phyloP scores from a whole-genome alignment of 2,888 invertebrate genomes.

The Polydrusus cervinus region DNA sequence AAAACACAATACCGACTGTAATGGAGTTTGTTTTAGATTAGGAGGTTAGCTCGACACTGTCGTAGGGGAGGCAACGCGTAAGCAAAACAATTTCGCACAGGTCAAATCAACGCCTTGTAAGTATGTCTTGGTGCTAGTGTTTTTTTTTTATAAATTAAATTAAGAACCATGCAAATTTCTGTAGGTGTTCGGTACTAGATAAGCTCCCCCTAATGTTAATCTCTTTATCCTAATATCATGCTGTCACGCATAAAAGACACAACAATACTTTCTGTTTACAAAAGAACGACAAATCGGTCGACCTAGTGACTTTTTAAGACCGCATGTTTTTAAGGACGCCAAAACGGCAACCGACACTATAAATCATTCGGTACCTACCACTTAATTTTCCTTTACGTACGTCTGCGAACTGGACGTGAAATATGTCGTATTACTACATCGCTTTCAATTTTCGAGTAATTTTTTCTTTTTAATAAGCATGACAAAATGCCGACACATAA shows the following conservation, averaged over 20 bases:
- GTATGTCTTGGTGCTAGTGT: too few species aligned
- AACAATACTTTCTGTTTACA: constrained; percentile 17
- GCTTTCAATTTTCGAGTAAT: constrained; percentile 7
- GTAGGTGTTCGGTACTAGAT: too few species aligned
- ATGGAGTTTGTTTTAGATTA: too few species aligned
- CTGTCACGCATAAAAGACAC: constrained; percentile 13
- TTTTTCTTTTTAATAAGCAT: not conserved
- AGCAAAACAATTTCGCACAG: too few species aligned
- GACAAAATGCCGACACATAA: not conserved
- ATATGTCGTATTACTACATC: not conserved
- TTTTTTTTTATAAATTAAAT: too few species aligned
- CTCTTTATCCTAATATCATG: constrained; percentile 18
- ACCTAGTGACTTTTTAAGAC: constrained; percentile 39
- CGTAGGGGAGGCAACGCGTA: too few species aligned
- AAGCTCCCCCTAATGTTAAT: not conserved
- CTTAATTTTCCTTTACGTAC: constrained; percentile 19
- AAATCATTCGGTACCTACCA: constrained; percentile 33
- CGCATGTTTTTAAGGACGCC: constrained; percentile 26
- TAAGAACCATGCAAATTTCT: too few species aligned
- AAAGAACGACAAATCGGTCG: constrained; percentile 30
- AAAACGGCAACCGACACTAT: constrained; percentile 16
- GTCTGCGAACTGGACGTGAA: not conserved
- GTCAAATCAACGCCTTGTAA: too few species aligned
- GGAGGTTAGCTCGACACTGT: too few species aligned
- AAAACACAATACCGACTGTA: too few species aligned